Evolutionary conservation across 2,888 invertebrate genomes (phyloP), one percentile per base, ranked within the genome.

Genomic region (Cataglyphis albicans): DNA sequence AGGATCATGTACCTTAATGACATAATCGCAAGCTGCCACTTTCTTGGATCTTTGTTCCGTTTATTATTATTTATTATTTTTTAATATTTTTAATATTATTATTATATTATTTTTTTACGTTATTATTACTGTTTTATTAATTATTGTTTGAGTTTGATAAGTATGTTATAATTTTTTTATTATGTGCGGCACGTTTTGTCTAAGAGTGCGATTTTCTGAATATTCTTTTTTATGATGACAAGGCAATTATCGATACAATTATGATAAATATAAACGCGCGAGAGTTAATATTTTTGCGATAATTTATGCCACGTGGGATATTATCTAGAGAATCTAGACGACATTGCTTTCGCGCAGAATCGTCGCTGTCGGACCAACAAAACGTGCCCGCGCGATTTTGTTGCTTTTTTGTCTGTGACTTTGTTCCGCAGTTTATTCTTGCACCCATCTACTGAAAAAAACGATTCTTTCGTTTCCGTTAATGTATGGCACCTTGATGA

Each of bases 401-500:
- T 80, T 88, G 84, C 85, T 88, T 86, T 85, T 90, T 90, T 90
- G 86, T 91, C 87, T 90, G 89, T 91, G 88, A 88, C 88, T 91
- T 91, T 81, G 86, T 90, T 91, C 91, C 91, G 91, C 92, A 90
- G 91, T 91, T 90, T 84, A 76, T 88, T 91, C 91, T 89, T 91
- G 90, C 78, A 80, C 91, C 89, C 86, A 84, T 91, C 78, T 90
- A 92, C 91, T 92, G 78, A 80, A 90, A 91, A 76, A 76, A 76
- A 92, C 91, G 90, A 92, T 92, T 76, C 91, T 92, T 92, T 92
- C 92, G 88, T 92, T 92, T 92, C 91, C 90, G 90, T 89, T 89
- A 90, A 89, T 89, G 85, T 89, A 86, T 89, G 91, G 91, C 89
- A 89, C 91, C 90, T 92, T 92, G 48, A 52, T 84, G 90, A 90